Evolutionary conservation across 1,140 invertebrate species (phyloP).

Genomic region (Babylonia areolata): DNA sequence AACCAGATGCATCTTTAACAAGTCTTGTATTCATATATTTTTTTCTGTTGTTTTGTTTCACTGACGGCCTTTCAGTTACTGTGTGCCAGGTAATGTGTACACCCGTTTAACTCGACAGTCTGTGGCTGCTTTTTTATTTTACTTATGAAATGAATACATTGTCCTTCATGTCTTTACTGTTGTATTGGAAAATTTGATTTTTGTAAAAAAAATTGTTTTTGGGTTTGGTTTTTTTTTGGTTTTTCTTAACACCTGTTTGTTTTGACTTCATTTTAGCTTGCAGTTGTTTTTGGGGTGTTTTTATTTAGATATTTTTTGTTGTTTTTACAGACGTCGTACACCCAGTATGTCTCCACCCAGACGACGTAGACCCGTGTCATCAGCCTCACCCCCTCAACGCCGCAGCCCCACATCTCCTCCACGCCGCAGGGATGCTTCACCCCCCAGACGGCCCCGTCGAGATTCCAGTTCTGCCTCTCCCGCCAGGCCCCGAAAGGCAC

Average conservation of each 20-base stretch:
- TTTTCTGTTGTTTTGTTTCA: too few relatives aligned
- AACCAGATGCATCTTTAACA: too few relatives aligned
- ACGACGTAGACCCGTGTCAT: slow-evolving; percentile 19
- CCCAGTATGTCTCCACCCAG: slow-evolving; percentile 32
- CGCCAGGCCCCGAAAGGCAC: slow-evolving; percentile 10
- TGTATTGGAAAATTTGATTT: too few relatives aligned
- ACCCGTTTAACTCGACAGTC: too few relatives aligned
- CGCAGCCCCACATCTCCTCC: slow-evolving; percentile 22
- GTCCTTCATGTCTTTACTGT: too few relatives aligned
- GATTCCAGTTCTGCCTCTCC: slow-evolving; percentile 32
- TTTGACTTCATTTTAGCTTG: too few relatives aligned
- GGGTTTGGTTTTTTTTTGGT: background rate
- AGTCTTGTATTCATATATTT: too few relatives aligned
- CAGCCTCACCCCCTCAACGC: slow-evolving; percentile 8
- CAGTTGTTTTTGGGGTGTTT: background rate
- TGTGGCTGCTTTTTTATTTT: too few relatives aligned
- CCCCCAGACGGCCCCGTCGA: slow-evolving; percentile 29
- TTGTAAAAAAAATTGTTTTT: too few relatives aligned
- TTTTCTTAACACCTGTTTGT: background rate
- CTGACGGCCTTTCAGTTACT: too few relatives aligned
- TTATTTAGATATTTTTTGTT: background rate
- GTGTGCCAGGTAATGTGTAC: too few relatives aligned
- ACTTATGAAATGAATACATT: too few relatives aligned
- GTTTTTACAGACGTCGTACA: background rate
- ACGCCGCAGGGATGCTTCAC: slow-evolving; percentile 13